These are phyloP conservation scores for Bedellia somnulentella DNA, from an alignment of 2,888 invertebrate genomes.

Conservation along the genomic window DNA sequence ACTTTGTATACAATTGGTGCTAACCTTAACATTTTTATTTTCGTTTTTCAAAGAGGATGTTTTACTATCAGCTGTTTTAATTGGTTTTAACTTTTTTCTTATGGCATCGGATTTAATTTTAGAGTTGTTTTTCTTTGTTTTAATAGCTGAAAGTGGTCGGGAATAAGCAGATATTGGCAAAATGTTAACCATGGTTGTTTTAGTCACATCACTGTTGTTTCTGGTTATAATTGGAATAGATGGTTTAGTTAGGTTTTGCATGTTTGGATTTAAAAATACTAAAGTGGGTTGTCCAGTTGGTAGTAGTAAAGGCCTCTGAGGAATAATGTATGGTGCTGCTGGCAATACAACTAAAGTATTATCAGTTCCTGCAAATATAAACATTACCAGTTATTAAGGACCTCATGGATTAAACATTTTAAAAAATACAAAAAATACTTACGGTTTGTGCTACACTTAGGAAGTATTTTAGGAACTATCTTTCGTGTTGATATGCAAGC, in stretches of 20 bases:
- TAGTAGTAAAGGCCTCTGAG: slow-evolving; percentile 40
- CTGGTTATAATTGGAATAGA: slow-evolving; percentile 29
- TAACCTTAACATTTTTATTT: no score
- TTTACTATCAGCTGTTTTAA: no score
- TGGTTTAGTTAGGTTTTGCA: slow-evolving; percentile 32
- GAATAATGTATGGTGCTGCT: slow-evolving; percentile 40
- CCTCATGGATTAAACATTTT: no score
- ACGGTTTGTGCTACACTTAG: no score
- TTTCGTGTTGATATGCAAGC: no score
- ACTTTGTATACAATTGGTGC: slow-evolving; percentile 6
- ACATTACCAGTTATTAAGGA: slow-evolving; percentile 5
- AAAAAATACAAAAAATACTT: no score
- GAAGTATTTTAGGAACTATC: neutral
- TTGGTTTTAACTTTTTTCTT: slow-evolving; percentile 11
- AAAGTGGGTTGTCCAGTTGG: slow-evolving; percentile 41
- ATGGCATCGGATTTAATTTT: slow-evolving; percentile 17
- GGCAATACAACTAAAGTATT: slow-evolving; percentile 44
- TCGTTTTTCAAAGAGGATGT: no score
- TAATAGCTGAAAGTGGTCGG: slow-evolving; percentile 29
- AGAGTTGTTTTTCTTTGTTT: slow-evolving; percentile 23
- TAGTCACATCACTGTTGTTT: slow-evolving; percentile 38
- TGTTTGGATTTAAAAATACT: slow-evolving; percentile 36
- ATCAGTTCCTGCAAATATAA: slow-evolving; percentile 33
- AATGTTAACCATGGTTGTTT: slow-evolving; percentile 53
- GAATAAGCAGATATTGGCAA: slow-evolving; percentile 54